A percentile compares a stretch with the other conserved stretches of the same genome.
These are phyloP conservation scores for Orthosia cruda DNA, from an alignment of 2,888 invertebrate species.

Conservation along the genomic window DNA sequence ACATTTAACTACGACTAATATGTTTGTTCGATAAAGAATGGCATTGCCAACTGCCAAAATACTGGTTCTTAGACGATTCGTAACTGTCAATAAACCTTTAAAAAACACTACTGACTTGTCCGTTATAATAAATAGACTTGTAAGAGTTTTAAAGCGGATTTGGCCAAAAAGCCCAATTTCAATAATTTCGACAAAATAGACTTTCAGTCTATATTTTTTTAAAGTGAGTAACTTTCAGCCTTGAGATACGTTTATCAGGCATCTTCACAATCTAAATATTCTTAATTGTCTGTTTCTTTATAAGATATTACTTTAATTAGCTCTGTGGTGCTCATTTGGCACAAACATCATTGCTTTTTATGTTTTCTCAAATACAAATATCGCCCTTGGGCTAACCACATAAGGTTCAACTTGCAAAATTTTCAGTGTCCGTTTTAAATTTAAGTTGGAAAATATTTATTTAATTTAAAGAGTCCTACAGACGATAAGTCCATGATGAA, in stretches of 20 bases:
- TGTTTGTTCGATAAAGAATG: slow-evolving; percentile 41
- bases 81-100: slow-evolving; percentile 40
- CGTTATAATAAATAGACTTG: slow-evolving; percentile 12
- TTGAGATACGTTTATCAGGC: slow-evolving; percentile 36
- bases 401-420: slow-evolving; percentile 15
- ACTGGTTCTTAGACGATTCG: slow-evolving; percentile 25
- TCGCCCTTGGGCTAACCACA: slow-evolving; percentile 20
- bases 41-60: slow-evolving; percentile 47
- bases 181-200: slow-evolving; percentile 48
- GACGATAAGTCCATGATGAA: slow-evolving; percentile 6
- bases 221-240: slow-evolving; percentile 33
- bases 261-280: slow-evolving; percentile 36
- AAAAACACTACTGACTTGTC: slow-evolving; percentile 48
- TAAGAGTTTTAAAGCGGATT: slow-evolving; percentile 21
- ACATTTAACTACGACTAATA: slow-evolving; percentile 21
- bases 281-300: not conserved
- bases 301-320: slow-evolving; percentile 13
- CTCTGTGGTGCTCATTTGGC: slow-evolving; percentile 34
- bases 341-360: slow-evolving; percentile 17
- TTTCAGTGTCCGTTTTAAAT: slow-evolving; percentile 12
- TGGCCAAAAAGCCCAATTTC: slow-evolving; percentile 57
- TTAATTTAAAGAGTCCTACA: slow-evolving; percentile 29
- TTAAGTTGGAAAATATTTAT: slow-evolving; percentile 28
- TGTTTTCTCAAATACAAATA: slow-evolving; percentile 8
- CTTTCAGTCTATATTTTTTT: slow-evolving; percentile 16